These are phyloP conservation scores for Coccyzus lansbergi DNA, from an alignment of 2,797 vertebrate genomes.

Conservation along the genomic window DNA sequence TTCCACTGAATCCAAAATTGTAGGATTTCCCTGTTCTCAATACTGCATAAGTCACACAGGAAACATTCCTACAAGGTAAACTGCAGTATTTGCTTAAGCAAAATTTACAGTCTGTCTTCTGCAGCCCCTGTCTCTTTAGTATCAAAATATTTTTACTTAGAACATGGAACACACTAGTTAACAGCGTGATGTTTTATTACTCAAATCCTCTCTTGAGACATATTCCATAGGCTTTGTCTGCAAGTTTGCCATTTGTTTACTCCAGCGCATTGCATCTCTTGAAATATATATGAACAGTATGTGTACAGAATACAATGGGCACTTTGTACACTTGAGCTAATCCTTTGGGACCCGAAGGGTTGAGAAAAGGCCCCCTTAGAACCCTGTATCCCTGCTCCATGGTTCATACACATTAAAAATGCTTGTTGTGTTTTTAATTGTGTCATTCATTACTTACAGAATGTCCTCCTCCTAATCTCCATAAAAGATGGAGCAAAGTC, in stretches of 20 bases:
- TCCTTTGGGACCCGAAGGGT: neutral
- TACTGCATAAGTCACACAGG: neutral
- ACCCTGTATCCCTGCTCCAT: neutral
- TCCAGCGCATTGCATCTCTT: slow-evolving; percentile 10
- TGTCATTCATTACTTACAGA: neutral
- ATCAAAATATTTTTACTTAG: neutral
- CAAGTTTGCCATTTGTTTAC: slow-evolving; percentile 25
- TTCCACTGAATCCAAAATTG: neutral
- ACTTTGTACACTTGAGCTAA: neutral
- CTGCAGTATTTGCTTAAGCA: neutral
- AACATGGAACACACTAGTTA: neutral
- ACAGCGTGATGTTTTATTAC: neutral
- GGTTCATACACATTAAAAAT: neutral
- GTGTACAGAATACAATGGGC: slow-evolving; percentile 8
- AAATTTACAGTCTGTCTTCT: neutral
- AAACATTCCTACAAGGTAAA: neutral
- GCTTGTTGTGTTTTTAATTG: neutral
- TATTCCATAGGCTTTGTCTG: neutral
- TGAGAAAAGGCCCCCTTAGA: neutral
- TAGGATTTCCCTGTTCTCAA: neutral
- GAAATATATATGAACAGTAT: slow-evolving; percentile 19
- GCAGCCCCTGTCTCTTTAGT: neutral
- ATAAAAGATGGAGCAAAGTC: neutral
- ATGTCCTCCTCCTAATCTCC: neutral
- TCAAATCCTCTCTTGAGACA: neutral